Percentiles rank a stretch among this genome's conserved stretches.
phyloP scores from a whole-genome alignment of 2,113 vertebrate species.

The Irena cyanogastra region DNA sequence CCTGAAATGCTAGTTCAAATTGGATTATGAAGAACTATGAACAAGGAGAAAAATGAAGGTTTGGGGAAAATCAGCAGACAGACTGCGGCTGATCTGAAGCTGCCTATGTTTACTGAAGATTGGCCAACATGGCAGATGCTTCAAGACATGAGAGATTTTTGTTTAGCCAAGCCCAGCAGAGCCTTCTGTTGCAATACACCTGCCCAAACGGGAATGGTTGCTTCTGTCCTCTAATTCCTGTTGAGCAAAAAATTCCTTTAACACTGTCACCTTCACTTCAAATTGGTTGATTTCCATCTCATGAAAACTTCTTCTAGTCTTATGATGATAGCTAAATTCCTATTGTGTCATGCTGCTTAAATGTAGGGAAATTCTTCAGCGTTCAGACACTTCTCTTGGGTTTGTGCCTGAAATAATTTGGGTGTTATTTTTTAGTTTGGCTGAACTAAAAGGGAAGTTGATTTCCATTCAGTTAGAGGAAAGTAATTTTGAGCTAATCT shows the following conservation, averaged over 20 bases:
- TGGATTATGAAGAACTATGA: not conserved
- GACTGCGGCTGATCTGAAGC: not conserved
- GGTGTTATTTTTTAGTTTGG: not conserved
- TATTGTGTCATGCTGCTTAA: not conserved
- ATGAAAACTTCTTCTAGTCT: not conserved
- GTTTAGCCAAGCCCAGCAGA: slow-evolving; percentile 53
- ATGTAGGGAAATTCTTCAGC: not conserved
- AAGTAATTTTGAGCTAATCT: not conserved
- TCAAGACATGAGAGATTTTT: slow-evolving; percentile 6
- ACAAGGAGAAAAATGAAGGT: not conserved
- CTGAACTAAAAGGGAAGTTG: not conserved
- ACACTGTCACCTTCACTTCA: not conserved
- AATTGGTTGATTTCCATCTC: not conserved
- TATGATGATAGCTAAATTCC: not conserved
- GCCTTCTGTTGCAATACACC: slow-evolving; percentile 49
- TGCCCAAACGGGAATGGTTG: not conserved
- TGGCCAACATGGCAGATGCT: slow-evolving; percentile 42
- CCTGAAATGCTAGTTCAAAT: not conserved
- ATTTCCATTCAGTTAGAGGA: not conserved
- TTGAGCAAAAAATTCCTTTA: not conserved
- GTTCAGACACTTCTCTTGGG: not conserved
- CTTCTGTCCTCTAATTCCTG: not conserved
- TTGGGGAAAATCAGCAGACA: not conserved
- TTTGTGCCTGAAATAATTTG: not conserved
- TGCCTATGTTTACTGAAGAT: not conserved